phyloP scores from a whole-genome alignment of 1,140 invertebrate species.

The Trypoxylus dichotomus region DNA sequence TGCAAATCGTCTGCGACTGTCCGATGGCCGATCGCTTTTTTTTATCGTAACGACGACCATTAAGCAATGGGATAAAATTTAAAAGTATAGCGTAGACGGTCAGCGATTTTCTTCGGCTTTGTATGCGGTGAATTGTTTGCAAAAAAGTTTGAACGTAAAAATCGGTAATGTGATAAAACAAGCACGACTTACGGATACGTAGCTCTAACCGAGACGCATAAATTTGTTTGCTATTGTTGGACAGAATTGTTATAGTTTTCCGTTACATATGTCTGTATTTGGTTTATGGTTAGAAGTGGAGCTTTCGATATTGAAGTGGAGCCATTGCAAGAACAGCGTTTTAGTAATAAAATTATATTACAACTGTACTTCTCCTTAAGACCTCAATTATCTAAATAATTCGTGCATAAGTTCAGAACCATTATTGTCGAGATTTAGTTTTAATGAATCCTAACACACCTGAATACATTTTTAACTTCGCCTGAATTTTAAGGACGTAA shows the following conservation, averaged over 20 bases:
- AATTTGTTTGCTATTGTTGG: not conserved
- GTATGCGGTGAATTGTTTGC: not conserved
- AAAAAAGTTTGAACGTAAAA: conserved; percentile 18
- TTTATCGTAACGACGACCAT: not conserved
- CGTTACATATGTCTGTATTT: not conserved
- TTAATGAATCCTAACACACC: too few species aligned
- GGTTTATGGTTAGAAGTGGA: not conserved
- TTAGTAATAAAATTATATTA: too few species aligned
- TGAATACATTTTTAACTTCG: too few species aligned
- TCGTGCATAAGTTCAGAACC: too few species aligned
- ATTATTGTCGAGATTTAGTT: too few species aligned
- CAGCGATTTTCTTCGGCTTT: not conserved
- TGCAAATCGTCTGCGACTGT: conserved; percentile 37
- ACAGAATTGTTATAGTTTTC: not conserved
- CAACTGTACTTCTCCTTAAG: too few species aligned
- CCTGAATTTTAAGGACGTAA: too few species aligned
- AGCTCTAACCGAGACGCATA: not conserved
- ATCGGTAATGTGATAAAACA: not conserved
- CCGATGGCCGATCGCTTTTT: conserved; percentile 1
- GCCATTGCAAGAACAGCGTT: too few species aligned
- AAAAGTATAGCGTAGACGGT: not conserved
- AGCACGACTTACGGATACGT: not conserved
- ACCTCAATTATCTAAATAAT: too few species aligned
- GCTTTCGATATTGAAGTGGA: not conserved
- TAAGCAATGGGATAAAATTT: conserved; percentile 8